Percentiles rank a stretch among this genome's conserved stretches.
Evolutionary conservation across 2,113 vertebrate species (phyloP).

Genomic region (Proterorhinus semilunaris): DNA sequence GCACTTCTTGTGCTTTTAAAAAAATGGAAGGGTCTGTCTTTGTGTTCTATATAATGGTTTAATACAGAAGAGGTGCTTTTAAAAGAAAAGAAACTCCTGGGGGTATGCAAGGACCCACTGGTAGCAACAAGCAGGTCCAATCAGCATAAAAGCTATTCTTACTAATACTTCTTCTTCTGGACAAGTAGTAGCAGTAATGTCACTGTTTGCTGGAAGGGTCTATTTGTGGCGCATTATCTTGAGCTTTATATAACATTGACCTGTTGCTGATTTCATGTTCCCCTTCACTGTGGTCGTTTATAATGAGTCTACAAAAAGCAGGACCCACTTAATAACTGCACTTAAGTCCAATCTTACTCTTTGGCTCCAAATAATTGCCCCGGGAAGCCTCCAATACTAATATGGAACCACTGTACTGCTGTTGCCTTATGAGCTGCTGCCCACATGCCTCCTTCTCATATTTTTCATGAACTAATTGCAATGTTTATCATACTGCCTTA

Average conservation of each 20-base stretch:
- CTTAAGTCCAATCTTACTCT: slow-evolving; percentile 29
- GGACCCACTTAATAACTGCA: slow-evolving; percentile 44
- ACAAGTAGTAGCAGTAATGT: too few relatives aligned
- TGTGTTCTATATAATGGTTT: too few relatives aligned
- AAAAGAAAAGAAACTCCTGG: too few relatives aligned
- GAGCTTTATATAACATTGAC: slow-evolving; percentile 31
- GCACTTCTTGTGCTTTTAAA: slow-evolving; percentile 14
- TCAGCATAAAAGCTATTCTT: too few relatives aligned
- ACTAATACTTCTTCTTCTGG: too few relatives aligned
- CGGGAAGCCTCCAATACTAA: slow-evolving; percentile 15
- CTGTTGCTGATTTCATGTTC: slow-evolving; percentile 12
- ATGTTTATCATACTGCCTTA: slow-evolving; percentile 6
- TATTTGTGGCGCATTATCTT: not conserved
- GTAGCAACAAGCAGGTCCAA: too few relatives aligned
- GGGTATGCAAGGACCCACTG: too few relatives aligned
- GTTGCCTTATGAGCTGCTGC: slow-evolving; percentile 21
- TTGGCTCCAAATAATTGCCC: slow-evolving; percentile 18
- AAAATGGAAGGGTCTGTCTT: not conserved
- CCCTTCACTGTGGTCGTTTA: slow-evolving; percentile 26
- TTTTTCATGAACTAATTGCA: slow-evolving; percentile 10
- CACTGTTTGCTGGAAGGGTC: not conserved
- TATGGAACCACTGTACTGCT: slow-evolving; percentile 1
- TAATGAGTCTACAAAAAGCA: slow-evolving; percentile 39
- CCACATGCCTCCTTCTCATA: not conserved
- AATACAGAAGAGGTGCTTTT: not conserved